Evolutionary conservation across 2,888 invertebrate species (phyloP).

Genomic region (Oithona nana): DNA sequence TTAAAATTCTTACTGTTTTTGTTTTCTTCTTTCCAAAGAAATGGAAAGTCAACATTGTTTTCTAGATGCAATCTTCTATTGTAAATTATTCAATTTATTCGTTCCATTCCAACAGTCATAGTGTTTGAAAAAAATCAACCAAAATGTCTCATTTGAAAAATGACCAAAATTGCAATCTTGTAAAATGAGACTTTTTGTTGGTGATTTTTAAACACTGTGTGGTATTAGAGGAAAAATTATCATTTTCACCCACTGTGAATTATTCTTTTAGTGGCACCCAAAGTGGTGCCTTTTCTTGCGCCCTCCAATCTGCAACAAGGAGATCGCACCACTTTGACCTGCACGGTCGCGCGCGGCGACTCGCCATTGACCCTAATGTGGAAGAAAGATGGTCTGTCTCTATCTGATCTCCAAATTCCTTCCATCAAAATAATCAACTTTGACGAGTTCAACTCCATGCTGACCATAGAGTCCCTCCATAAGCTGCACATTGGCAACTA

Average conservation of each 20-base stretch:
- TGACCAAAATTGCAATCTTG: too few relatives aligned
- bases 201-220: not conserved
- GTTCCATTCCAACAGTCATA: too few relatives aligned
- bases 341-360: constrained; percentile 33
- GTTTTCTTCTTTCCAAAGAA: too few relatives aligned
- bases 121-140: too few relatives aligned
- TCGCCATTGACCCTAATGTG: constrained; percentile 31
- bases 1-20: too few relatives aligned
- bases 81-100: too few relatives aligned
- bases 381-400: constrained; percentile 35
- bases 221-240: not conserved
- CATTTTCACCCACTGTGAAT: too few relatives aligned
- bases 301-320: constrained; percentile 26
- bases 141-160: too few relatives aligned
- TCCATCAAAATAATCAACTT: constrained; percentile 24
- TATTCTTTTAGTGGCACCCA: constrained; percentile 28
- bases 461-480: constrained; percentile 34
- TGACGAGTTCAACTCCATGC: constrained; percentile 27
- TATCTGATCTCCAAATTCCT: constrained; percentile 24
- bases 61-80: too few relatives aligned
- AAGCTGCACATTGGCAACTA: constrained; percentile 32
- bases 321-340: constrained; percentile 29
- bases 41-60: too few relatives aligned
- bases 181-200: too few relatives aligned
- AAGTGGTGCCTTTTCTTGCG: constrained; percentile 29